A percentile compares a stretch with the other conserved stretches of the same genome.
Evolutionary conservation across 92 coral and sea anemone genomes (phyloP).

Genomic region (Paragorgia papillata): DNA sequence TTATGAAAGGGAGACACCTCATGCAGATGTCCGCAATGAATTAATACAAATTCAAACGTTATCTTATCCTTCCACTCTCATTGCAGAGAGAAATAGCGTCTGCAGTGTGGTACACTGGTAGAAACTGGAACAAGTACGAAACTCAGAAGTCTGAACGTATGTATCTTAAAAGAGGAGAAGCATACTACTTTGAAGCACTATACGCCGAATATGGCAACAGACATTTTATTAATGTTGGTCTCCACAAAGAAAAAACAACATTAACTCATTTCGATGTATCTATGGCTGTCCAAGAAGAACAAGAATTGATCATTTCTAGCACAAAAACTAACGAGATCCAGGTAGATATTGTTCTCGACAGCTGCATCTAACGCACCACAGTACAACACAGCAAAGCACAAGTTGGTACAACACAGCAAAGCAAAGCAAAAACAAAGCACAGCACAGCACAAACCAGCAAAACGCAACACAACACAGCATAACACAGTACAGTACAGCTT

Average conservation of each 20-base stretch:
- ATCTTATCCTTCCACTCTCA: neutral
- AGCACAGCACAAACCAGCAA: too few species aligned
- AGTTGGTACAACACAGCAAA: too few species aligned
- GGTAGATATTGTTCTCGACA: conserved; percentile 34
- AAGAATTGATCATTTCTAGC: conserved; percentile 56
- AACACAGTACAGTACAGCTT: too few species aligned
- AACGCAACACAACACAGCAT: too few species aligned
- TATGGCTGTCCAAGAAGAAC: conserved; percentile 81
- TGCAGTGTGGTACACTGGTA: conserved; percentile 50
- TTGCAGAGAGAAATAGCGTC: conserved; percentile 74
- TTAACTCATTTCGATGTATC: conserved; percentile 69
- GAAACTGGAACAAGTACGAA: conserved; percentile 64
- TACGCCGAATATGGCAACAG: conserved; percentile 63
- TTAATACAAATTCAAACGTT: too few species aligned
- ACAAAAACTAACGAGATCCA: conserved; percentile 62
- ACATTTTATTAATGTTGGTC: conserved; percentile 68
- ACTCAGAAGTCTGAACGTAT: conserved; percentile 76
- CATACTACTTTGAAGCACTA: conserved; percentile 72
- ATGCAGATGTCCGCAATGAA: too few species aligned
- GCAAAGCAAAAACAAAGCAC: too few species aligned
- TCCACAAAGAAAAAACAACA: conserved; percentile 70
- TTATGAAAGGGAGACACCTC: too few species aligned
- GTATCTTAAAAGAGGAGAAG: conserved; percentile 59
- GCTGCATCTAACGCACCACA: too few species aligned
- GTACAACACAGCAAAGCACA: too few species aligned